Evolutionary conservation across 1,140 invertebrate genomes (phyloP), one percentile per base, ranked within the genome.

Genomic region (Apis florea): DNA sequence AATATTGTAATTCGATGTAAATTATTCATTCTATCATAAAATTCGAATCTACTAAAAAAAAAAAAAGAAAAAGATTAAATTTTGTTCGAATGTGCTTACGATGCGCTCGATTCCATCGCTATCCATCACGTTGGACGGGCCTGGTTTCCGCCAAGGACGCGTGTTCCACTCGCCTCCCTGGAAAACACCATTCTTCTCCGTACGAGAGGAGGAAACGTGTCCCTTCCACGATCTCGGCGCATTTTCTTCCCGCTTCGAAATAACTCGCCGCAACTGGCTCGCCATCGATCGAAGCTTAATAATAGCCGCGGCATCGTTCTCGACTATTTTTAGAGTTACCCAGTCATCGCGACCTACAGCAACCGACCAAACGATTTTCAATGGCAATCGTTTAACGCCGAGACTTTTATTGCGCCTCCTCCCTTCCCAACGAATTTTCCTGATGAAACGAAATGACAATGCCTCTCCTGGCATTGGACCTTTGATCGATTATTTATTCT

Each of bases 301-400:
- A 87, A 87, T 87, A 87, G 86, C 79, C 61, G 70, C 79, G 85
- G 86, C 82, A 87, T 87, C 86, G 85, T 87, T 87, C 85, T 51
- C 64, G 26, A 88, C 87, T 89, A 89, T 89, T 88, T 89, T 88
- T 88, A 89, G 81, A 78, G 78, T 83, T 79, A 85, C 85, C 85
- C 77, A 88, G 88, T 89, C 88, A 88, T 83, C 83, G 87, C 86
- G 87, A 89, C 87, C 88, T 83, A 89, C 87, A 88, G 82, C 72
- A 76, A 72, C 67, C 70, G 56, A 40, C 85, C 70, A 59, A 74
- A 58, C 66, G 63, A 87, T 83, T 89, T 89, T 89, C 88, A 89
- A 89, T 89, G 88, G 88, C 88, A 89, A 82, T 83, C 64, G 71
- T 58, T 85, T 58, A 75, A 69, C 73, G 49, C 1, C 13, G 31